Percentiles rank a stretch among this genome's conserved stretches.
phyloP scores from a whole-genome alignment of 2,888 invertebrate genomes.

The Drosophila melanosoma region DNA sequence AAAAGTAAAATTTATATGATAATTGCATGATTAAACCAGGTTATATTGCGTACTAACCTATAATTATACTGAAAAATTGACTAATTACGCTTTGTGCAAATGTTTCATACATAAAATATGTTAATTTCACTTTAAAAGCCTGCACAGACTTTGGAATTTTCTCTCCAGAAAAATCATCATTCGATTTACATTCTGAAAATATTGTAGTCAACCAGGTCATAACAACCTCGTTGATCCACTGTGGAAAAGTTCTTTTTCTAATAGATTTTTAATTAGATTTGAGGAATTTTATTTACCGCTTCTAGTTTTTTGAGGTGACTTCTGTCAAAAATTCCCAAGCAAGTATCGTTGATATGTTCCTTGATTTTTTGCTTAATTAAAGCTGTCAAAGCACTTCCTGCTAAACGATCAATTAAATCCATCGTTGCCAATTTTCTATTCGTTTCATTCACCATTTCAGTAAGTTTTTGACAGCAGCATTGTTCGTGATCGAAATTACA shows the following conservation, averaged over 20 bases:
- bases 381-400: constrained; percentile 93
- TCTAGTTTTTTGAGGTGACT: constrained; percentile 92
- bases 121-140: constrained; percentile 91
- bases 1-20: neutral
- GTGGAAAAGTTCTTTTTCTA: constrained; percentile 61
- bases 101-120: constrained; percentile 93
- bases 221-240: constrained; percentile 95
- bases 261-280: neutral
- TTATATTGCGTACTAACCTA: constrained; percentile 86
- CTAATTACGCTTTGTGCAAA: constrained; percentile 95
- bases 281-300: constrained; percentile 86
- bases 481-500: constrained; percentile 88
- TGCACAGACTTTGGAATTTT: constrained; percentile 84
- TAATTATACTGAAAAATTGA: constrained; percentile 97
- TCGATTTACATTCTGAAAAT: constrained; percentile 88
- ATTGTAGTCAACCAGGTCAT: constrained; percentile 94
- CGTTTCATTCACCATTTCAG: constrained; percentile 89
- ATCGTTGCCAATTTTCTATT: constrained; percentile 92
- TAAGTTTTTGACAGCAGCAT: constrained; percentile 87
- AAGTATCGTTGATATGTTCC: constrained; percentile 92
- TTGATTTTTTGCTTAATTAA: constrained; percentile 94
- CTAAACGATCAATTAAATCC: constrained; percentile 92
- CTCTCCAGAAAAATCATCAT: constrained; percentile 87
- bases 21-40: neutral
- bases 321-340: constrained; percentile 94